Evolutionary conservation across 1,140 invertebrate genomes (phyloP), one percentile per base, ranked within the genome.

Genomic region (Caenorhabditis inopinata): DNA sequence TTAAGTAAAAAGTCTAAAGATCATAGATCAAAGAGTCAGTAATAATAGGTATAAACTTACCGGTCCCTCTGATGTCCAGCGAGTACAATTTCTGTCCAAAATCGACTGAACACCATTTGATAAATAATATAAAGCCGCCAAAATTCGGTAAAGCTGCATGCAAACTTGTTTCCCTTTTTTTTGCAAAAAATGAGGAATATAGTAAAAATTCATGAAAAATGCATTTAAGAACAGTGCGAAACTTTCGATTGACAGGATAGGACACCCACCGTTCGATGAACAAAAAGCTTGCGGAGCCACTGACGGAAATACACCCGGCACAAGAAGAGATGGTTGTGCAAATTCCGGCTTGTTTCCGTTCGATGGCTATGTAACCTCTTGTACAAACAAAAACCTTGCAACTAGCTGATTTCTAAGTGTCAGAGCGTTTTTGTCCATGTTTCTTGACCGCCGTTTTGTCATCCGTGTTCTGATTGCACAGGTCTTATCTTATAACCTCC

Each of bases 311-410:
- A 18, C 58, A 18, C 58, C 4, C 38, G 38, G 38, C 38, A 42
- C 38, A 42, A 42, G 14, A 42, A 14, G 49, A 11, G 49, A 25
- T 16, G 23, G 23, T 68, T 68, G 58, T 21, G 58, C 32, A 68
- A 68, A 68, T 68, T 68, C 58, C 48, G 48, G 58, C 58, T 25
- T 68, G 58, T 68, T 68, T 68, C 58, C 38, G 38, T 68, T 68
- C 58, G 38, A 68, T 68, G 58, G 29, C 32, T 68, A 68, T 68
- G 23, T 68, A 68, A 68, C 58, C 32, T 42, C 58, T 38, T 38
- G n/a, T 16, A 29, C 23, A 29, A 68, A 9, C 21, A 38, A 68
- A 68, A 29, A 32, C n/a, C 12, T 29, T 32, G 58, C 58, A 18
- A 23, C 35, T 68, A 29, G 38, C 6, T 11, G 29, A 42, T 38